Evolutionary conservation across 1,140 invertebrate species (phyloP).

Genomic region (Tribolium madens): DNA sequence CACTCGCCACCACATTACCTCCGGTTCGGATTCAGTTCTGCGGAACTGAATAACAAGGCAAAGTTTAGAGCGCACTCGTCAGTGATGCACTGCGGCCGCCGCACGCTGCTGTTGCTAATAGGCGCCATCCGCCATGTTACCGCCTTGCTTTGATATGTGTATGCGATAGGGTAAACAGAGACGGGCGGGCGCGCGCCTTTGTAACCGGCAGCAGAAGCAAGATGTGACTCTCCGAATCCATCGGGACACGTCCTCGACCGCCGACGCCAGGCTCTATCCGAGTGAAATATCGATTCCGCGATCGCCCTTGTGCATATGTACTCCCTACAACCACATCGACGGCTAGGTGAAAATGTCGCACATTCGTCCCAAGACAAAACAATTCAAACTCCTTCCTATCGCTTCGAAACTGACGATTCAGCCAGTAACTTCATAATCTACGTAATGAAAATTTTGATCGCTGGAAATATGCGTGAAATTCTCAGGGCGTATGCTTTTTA

Average conservation of each 20-base stretch:
- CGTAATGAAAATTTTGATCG: background rate
- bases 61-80: conserved; percentile 52
- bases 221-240: conserved; percentile 47
- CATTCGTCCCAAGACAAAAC: background rate
- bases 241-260: conserved; percentile 44
- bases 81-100: conserved; percentile 55
- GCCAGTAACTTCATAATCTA: no score
- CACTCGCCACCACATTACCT: conserved; percentile 48
- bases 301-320: conserved; percentile 41
- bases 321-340: background rate
- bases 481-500: background rate
- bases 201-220: conserved; percentile 44
- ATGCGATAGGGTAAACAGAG: conserved; percentile 54
- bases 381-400: no score
- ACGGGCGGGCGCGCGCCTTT: conserved; percentile 45
- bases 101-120: conserved; percentile 52
- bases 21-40: conserved; percentile 21
- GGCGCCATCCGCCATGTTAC: conserved; percentile 58
- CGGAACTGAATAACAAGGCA: conserved; percentile 51
- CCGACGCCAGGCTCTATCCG: conserved; percentile 33
- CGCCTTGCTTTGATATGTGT: conserved; percentile 52
- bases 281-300: conserved; percentile 42
- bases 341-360: conserved; percentile 36
- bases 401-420: no score
- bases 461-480: background rate